phyloP scores from a whole-genome alignment of 2,888 invertebrate genomes.

The Timandra comae region DNA sequence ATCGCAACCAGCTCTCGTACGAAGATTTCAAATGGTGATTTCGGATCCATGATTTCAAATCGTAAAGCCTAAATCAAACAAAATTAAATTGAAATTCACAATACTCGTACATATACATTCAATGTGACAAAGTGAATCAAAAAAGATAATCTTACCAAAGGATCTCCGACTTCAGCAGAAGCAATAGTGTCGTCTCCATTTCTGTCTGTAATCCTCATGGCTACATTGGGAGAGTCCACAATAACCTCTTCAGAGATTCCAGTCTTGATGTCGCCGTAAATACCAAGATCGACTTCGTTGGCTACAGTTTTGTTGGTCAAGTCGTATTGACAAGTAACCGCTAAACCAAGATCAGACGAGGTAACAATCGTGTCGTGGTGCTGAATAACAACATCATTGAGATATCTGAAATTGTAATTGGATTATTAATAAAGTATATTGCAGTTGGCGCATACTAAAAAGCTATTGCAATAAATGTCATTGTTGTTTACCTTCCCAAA shows the following conservation, averaged over 20 bases:
- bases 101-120: background rate
- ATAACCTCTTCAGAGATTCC: slow-evolving; percentile 93
- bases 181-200: slow-evolving; percentile 89
- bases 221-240: slow-evolving; percentile 95
- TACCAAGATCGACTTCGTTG: slow-evolving; percentile 93
- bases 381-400: slow-evolving; percentile 95
- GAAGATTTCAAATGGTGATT: slow-evolving; percentile 96
- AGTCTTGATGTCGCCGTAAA: slow-evolving; percentile 91
- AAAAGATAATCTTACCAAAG: slow-evolving; percentile 71
- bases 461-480: slow-evolving; percentile 1
- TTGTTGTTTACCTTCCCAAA: slow-evolving; percentile 83
- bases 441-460: background rate
- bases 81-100: slow-evolving; percentile 3
- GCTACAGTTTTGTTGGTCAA: slow-evolving; percentile 95
- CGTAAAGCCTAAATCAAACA: slow-evolving; percentile 84
- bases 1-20: slow-evolving; percentile 95
- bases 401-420: slow-evolving; percentile 67
- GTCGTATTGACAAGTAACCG: slow-evolving; percentile 96
- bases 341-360: slow-evolving; percentile 93
- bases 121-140: too few relatives aligned
- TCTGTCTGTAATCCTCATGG: slow-evolving; percentile 93
- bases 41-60: slow-evolving; percentile 94
- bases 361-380: slow-evolving; percentile 97
- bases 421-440: background rate
- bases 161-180: slow-evolving; percentile 94